phyloP scores from a whole-genome alignment of 2,113 vertebrate genomes.

The Ammodytes dubius region DNA sequence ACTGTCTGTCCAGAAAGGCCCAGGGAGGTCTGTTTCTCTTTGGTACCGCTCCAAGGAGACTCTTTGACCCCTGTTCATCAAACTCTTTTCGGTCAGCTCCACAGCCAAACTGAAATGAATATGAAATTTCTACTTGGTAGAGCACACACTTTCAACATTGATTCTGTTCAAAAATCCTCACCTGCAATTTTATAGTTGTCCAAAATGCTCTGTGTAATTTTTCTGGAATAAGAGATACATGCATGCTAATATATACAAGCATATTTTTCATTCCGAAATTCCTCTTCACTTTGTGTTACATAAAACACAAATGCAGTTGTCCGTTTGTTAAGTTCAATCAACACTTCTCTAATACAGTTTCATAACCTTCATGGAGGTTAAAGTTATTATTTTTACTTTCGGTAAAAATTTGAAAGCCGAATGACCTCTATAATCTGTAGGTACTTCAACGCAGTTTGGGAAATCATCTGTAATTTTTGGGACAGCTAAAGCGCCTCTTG shows the following conservation, averaged over 20 bases:
- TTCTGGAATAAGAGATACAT: too few species aligned
- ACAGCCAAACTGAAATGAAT: not conserved
- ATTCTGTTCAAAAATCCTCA: too few species aligned
- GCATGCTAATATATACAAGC: too few species aligned
- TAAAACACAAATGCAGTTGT: too few species aligned
- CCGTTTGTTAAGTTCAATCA: too few species aligned
- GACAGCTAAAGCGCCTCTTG: constrained; percentile 9
- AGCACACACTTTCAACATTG: not conserved
- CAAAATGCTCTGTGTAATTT: too few species aligned
- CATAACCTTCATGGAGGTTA: too few species aligned
- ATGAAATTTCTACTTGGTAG: not conserved
- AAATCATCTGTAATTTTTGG: constrained; percentile 10
- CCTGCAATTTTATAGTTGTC: too few species aligned
- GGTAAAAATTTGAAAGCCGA: not conserved
- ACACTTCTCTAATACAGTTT: too few species aligned
- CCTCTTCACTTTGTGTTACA: too few species aligned
- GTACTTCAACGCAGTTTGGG: not conserved
- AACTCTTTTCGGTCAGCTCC: not conserved
- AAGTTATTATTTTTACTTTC: too few species aligned
- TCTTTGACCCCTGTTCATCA: constrained; percentile 14
- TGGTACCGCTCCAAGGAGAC: not conserved
- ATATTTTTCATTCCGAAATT: too few species aligned
- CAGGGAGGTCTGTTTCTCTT: constrained; percentile 4
- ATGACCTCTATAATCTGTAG: not conserved
- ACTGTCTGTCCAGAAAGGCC: constrained; percentile 21